Evolutionary conservation across 2,113 vertebrate genomes (phyloP), one percentile per base, ranked within the genome.

Genomic region (Enhydra lutris): DNA sequence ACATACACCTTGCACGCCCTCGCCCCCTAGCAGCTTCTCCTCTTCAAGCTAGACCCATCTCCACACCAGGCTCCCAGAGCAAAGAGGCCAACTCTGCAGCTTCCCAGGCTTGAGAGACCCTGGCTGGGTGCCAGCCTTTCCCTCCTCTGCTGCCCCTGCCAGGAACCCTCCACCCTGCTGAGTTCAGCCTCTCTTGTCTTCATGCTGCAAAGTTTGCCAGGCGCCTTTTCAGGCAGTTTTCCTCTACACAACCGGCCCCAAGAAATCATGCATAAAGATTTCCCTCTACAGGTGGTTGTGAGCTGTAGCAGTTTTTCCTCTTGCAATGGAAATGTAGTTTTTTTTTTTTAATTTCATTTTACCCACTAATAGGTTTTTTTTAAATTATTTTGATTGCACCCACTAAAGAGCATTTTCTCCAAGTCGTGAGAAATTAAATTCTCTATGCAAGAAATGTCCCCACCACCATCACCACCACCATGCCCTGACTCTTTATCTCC

Each of bases 231-330:
- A 57, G 87, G 97, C 45, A 26, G 80, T 76, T 98, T 96, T 98
- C 95, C 97, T 97, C 95, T 76, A 97, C 90, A 98, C 98, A 96
- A 96, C 96, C 23, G 89, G 96, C 97, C 96, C 97, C 98, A 97
- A 93, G 98, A 98, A 98, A 99, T 98, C 98, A 95, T 98, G 99
- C 98, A 98, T 98, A 98, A 98, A 99, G 99, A 99, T 99, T 99
- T 99, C 99, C 99, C 99, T 99, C 99, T 99, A 99, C 99, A 99
- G 99, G 99, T 99, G 99, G 99, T 98, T 99, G 98, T 97, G 98
- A 98, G 98, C 98, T 97, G 97, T 98, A 98, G 98, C 99, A 98
- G 98, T 82, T 97, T 98, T 94, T 95, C 94, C 97, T 96, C 80
- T 97, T 82, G 93, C 97, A 98, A 71, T 95, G 61, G 96, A 95